These are phyloP conservation scores for Podarcis cretensis DNA, from an alignment of 2,113 vertebrate species.

Conservation along the genomic window DNA sequence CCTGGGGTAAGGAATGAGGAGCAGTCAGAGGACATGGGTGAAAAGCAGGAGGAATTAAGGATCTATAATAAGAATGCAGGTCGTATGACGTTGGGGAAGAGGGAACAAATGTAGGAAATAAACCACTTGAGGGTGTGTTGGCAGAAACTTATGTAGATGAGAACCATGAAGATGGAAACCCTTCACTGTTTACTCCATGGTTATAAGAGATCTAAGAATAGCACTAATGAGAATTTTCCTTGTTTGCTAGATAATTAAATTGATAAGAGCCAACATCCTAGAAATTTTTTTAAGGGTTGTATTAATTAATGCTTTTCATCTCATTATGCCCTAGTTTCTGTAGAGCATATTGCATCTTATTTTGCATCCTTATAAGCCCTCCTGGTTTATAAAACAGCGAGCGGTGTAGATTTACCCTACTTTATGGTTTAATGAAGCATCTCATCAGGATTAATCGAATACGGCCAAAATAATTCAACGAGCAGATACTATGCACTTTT, in stretches of 20 bases:
- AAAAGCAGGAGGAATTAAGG: background rate
- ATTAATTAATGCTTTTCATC: slow-evolving; percentile 17
- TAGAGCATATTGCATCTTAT: background rate
- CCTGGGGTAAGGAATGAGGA: background rate
- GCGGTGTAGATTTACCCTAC: background rate
- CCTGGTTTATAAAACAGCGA: background rate
- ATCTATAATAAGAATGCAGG: background rate
- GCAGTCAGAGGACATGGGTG: background rate
- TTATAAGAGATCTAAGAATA: background rate
- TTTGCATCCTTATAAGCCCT: background rate
- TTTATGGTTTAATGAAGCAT: background rate
- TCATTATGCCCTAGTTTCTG: slow-evolving; percentile 29
- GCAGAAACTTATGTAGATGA: background rate
- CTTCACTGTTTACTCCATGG: background rate
- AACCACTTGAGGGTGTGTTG: background rate
- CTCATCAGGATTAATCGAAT: background rate
- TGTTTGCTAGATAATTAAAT: slow-evolving; percentile 39
- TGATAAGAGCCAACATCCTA: slow-evolving; percentile 17
- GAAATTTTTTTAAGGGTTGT: slow-evolving; percentile 33
- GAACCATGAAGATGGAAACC: background rate
- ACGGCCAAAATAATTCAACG: background rate
- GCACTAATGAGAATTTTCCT: background rate
- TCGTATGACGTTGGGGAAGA: background rate
- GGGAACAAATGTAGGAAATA: background rate
- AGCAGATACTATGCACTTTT: background rate